Conservation (phyloP, 2,888 invertebrate species). For the Drosophila acutilabella region DNA sequence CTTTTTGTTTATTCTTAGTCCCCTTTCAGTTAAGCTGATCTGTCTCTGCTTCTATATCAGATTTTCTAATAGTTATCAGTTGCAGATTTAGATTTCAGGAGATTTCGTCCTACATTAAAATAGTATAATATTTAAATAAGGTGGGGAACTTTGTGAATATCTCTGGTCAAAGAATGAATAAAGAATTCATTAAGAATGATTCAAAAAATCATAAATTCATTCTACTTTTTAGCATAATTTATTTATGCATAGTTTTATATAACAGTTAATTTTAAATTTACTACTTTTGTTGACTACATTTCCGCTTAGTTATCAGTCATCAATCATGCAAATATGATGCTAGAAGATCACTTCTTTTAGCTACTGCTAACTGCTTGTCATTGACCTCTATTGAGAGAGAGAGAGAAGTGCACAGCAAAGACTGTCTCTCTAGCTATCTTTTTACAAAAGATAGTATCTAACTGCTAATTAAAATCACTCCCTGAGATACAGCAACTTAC, state of each 20-base stretch:
- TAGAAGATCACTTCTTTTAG: background rate
- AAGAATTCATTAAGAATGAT: too few species aligned
- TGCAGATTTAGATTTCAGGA: too few species aligned
- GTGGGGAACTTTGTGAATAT: too few species aligned
- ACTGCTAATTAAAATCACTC: slow-evolving; percentile 35
- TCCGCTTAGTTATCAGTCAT: slow-evolving; percentile 7
- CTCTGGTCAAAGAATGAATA: too few species aligned
- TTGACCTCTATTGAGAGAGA: slow-evolving; percentile 5
- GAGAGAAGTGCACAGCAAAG: background rate
- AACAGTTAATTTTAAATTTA: background rate
- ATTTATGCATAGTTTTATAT: background rate
- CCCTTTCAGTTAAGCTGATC: too few species aligned
- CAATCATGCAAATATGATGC: slow-evolving; percentile 17
- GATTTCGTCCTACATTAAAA: too few species aligned
- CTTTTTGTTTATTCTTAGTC: too few species aligned
- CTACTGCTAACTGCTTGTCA: background rate
- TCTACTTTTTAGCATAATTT: too few species aligned
- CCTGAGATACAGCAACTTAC: background rate
- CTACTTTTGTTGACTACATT: background rate
- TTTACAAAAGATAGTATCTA: slow-evolving; percentile 2
- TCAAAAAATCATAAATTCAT: too few species aligned
- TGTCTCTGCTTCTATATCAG: too few species aligned
- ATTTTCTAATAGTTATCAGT: too few species aligned
- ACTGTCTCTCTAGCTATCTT: background rate
- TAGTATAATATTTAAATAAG: too few species aligned